Conservation (phyloP, 2,888 invertebrate genomes). For the Euzetes globulus region DNA sequence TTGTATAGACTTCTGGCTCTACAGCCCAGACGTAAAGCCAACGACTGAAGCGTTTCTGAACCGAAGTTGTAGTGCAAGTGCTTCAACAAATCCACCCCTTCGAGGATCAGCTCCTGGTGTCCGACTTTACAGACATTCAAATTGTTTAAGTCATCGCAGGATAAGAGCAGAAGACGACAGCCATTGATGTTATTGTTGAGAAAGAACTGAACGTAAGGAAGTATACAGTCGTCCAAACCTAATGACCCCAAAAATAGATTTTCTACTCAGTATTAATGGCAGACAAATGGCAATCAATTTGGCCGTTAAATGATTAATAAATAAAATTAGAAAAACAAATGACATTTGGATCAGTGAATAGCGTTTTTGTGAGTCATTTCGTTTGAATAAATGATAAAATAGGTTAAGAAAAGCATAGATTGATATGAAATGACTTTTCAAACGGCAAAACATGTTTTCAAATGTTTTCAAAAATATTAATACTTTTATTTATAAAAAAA, state of each 20-base stretch:
- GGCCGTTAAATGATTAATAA: no score
- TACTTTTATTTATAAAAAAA: no score
- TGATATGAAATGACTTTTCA: no score
- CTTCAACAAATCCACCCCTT: constrained; percentile 79
- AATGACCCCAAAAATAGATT: constrained; percentile 36
- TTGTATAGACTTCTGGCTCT: constrained; percentile 69
- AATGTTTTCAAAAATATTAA: no score
- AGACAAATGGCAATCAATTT: no score
- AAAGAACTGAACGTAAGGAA: constrained; percentile 71
- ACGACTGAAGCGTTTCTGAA: constrained; percentile 80
- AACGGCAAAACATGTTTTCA: no score
- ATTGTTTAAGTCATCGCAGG: constrained; percentile 78
- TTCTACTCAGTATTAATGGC: no score
- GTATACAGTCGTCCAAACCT: constrained; percentile 72
- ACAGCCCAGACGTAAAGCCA: constrained; percentile 75
- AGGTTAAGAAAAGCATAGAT: no score
- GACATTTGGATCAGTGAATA: no score
- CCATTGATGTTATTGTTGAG: constrained; percentile 73
- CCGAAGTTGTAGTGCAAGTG: constrained; percentile 89
- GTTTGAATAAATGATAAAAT: no score
- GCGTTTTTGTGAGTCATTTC: no score
- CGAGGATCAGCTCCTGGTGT: constrained; percentile 85
- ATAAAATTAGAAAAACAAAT: no score
- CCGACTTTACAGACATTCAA: constrained; percentile 78
- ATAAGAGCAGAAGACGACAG: constrained; percentile 68